phyloP scores from a whole-genome alignment of 1,140 invertebrate genomes.

The Bombus superbus region DNA sequence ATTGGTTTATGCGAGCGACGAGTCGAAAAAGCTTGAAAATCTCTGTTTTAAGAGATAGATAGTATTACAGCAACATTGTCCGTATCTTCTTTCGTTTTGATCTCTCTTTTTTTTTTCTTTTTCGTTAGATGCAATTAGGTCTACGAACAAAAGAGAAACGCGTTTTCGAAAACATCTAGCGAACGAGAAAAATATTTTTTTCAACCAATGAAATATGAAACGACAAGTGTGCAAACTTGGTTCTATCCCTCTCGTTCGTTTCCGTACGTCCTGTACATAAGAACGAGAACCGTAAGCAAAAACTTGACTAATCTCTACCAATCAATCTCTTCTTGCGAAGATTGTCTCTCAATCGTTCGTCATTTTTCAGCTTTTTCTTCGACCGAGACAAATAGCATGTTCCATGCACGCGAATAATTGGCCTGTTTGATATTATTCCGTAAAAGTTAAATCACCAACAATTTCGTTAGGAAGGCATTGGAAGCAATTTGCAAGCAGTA shows the following conservation, averaged over 20 bases:
- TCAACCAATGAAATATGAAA: not conserved
- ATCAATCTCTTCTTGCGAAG: not conserved
- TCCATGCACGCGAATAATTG: not conserved
- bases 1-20: too few relatives aligned
- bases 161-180: not conserved
- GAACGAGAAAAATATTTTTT: not conserved
- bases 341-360: not conserved
- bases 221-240: not conserved
- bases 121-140: too few relatives aligned
- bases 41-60: too few relatives aligned
- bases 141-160: too few relatives aligned
- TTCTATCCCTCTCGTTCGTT: not conserved
- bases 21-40: too few relatives aligned
- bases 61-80: too few relatives aligned
- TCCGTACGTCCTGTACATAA: not conserved
- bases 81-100: too few relatives aligned
- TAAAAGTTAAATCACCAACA: not conserved
- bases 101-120: too few relatives aligned
- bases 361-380: not conserved
- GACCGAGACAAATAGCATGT: not conserved
- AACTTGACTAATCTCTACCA: conserved; percentile 6
- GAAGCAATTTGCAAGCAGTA: too few relatives aligned
- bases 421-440: too few relatives aligned
- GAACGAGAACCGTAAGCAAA: not conserved
- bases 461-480: too few relatives aligned